phyloP scores from a whole-genome alignment of 2,797 vertebrate species.

The Tragopan temminckii region DNA sequence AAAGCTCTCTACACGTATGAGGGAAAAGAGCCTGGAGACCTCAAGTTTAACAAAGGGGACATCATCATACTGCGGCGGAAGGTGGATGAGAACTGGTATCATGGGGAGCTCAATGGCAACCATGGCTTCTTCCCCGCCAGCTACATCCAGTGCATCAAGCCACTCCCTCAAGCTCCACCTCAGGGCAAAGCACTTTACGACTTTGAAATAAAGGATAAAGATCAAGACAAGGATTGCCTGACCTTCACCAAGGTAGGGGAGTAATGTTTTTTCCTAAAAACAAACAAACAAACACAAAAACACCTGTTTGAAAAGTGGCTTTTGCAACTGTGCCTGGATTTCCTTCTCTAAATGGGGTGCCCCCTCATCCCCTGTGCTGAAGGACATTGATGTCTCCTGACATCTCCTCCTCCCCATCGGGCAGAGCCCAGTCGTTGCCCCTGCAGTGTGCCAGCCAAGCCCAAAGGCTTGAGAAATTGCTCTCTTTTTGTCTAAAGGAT shows the following conservation, averaged over 20 bases:
- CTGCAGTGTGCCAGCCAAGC: background rate
- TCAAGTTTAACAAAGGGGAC: conserved; percentile 96
- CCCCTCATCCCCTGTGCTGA: fast-evolving
- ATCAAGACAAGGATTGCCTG: conserved; percentile 98
- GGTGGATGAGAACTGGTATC: conserved; percentile 98
- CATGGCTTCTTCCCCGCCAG: conserved; percentile 96
- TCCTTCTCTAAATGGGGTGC: background rate
- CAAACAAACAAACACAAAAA: background rate
- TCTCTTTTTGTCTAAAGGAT: background rate
- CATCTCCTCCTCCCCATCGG: background rate
- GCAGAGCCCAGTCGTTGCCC: background rate
- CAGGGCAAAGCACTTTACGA: conserved; percentile 98
- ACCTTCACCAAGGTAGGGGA: conserved; percentile 94
- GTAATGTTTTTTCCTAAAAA: background rate
- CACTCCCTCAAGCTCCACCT: conserved; percentile 92
- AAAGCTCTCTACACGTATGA: conserved; percentile 97
- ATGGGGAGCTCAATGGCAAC: conserved; percentile 93
- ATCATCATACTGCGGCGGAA: conserved; percentile 95
- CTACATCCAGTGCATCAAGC: conserved; percentile 94
- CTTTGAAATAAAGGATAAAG: conserved; percentile 98
- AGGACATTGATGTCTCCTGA: background rate
- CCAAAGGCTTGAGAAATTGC: fast-evolving
- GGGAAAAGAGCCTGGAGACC: conserved; percentile 96
- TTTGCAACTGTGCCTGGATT: background rate
- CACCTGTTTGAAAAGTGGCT: background rate